Base-by-base conservation (phyloP, 2,113 vertebrate genomes). In the Anser brachyrhynchus region DNA sequence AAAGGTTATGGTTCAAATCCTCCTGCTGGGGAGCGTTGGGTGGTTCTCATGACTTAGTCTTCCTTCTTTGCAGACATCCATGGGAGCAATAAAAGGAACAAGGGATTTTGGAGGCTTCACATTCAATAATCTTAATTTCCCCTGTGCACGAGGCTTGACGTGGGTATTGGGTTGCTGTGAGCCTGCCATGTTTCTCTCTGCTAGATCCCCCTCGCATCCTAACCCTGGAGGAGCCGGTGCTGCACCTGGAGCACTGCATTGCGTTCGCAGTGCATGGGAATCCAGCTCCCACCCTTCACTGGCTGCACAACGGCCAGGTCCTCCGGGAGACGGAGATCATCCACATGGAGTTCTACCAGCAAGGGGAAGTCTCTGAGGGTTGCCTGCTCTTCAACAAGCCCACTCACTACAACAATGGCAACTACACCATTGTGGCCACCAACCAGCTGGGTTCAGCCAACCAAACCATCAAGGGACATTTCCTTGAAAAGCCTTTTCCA, bases 331-430 rank as follows among this genome's bases (percentile, higher is more conserved):
- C 97, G 10, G 97, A 98, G 31, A 99, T 99, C 97, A 99, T 99
- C 96, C 98, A 97, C 11, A 98, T 98, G 43, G 98, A 99, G 78
- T 98, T 98, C 95, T 99, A 99, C 92, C 98, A 98, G 52, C 99
- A 99, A 97, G 98, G 98, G 33, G 99, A 99, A 92, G 98, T 98
- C 52, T 97, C 99, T 2, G 99, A 99, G 97, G 99, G 99, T 75
- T 99, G 99, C 76, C 98, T 99, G 94, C 99, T 98, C 84, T 99
- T 99, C 97, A 98, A 99, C 96, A 99, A 99, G 94, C 99, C 99
- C 39, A 99, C 99, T 2, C 99, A 99, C 97, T 98, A 99, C 94
- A 98, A 99, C 97, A 99, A 99, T 1, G 99, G 99, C 90, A 99
- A 99, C 98, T 99, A 99, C 96, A 99, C 99, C 1, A 98, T 99